Evolutionary conservation across 2,797 vertebrate genomes (phyloP), one percentile per base, ranked within the genome.

Genomic region (Garrulus glandarius): DNA sequence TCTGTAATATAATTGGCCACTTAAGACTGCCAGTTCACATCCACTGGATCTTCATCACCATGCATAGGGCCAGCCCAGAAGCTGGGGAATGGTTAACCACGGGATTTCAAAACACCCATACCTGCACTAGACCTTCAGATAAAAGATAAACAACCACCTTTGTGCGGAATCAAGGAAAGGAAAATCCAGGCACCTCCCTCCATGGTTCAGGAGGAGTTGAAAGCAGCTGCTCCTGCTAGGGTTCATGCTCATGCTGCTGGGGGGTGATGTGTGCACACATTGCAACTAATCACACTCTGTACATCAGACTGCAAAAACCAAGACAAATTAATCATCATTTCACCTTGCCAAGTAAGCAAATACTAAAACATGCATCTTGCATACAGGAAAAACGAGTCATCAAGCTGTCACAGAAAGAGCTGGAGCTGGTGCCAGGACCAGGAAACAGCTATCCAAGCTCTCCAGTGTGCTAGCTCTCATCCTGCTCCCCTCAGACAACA

Each of bases 321-420:
- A 87, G 53, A 46, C 37, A 34, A 81, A 75, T 91, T 85, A 87
- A 93, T 95, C 56, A 69, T 85, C 46, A 61, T 52, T 87, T 85
- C 80, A 83, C 63, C 53, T 87, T 92, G 81, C 52, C 67, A 82
- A 63, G 65, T 79, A 70, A 87, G 36, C 84, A 61, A 94, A 76
- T 93, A 70, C 84, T 71, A 46, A 89, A 94, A 63, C 19, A 36
- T 30, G 59, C 39, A 63, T 71, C 61, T 93, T 70, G 52, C 17
- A 53, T n/a, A 60, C 22, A 52, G 85, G 46, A 63, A 88, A 85
- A 96, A 47, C 3, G 5, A 65, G 36, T 72, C 71, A 70, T 67
- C 22, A 26, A 47, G 53, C 47, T 65, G 15, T 70, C 57, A 65
- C 50, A 81, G 47, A 56, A 64, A 55, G 46, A 65, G 20, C 61